A percentile compares a stretch with the other conserved stretches of the same genome.
Conservation (phyloP, 1,140 invertebrate genomes). For the Theocolax elegans region DNA sequence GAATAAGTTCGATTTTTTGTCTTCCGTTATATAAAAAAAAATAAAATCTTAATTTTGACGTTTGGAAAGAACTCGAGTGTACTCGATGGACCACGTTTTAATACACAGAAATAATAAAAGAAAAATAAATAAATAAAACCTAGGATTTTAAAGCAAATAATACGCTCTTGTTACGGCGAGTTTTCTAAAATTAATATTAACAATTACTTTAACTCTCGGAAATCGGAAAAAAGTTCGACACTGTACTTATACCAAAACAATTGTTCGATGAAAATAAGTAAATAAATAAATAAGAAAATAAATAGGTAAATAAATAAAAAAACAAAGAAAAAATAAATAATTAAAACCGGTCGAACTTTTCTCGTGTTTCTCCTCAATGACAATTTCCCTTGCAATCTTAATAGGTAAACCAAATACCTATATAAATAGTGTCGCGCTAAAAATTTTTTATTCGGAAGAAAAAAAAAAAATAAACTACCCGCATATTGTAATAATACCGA, state of each 20-base stretch:
- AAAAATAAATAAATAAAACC: background rate
- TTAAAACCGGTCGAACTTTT: slow-evolving; percentile 9
- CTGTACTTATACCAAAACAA: slow-evolving; percentile 3
- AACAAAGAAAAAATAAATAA: background rate
- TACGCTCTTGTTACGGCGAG: background rate
- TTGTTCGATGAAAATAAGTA: slow-evolving; percentile 33
- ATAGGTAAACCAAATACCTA: slow-evolving; percentile 3
- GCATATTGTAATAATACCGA: too few relatives aligned
- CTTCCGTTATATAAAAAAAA: slow-evolving; percentile 28
- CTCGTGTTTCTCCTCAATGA: slow-evolving; percentile 1
- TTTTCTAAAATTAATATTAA: slow-evolving; percentile 31
- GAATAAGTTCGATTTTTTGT: slow-evolving; percentile 33
- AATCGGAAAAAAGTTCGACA: slow-evolving; percentile 17
- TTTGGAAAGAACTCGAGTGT: slow-evolving; percentile 18
- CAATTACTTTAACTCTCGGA: slow-evolving; percentile 44
- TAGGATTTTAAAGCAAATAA: slow-evolving; percentile 15
- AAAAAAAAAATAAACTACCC: background rate
- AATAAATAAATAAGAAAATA: background rate
- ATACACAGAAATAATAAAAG: slow-evolving; percentile 21
- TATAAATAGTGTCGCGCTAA: background rate
- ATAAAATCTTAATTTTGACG: slow-evolving; percentile 1
- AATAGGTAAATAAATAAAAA: background rate
- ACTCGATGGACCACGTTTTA: slow-evolving; percentile 32
- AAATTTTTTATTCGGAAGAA: slow-evolving; percentile 7
- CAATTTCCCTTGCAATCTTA: slow-evolving; percentile 25